Evolutionary conservation across 2,113 vertebrate species (phyloP), one percentile per base, ranked within the genome.

Genomic region (Myiozetetes cayanensis): DNA sequence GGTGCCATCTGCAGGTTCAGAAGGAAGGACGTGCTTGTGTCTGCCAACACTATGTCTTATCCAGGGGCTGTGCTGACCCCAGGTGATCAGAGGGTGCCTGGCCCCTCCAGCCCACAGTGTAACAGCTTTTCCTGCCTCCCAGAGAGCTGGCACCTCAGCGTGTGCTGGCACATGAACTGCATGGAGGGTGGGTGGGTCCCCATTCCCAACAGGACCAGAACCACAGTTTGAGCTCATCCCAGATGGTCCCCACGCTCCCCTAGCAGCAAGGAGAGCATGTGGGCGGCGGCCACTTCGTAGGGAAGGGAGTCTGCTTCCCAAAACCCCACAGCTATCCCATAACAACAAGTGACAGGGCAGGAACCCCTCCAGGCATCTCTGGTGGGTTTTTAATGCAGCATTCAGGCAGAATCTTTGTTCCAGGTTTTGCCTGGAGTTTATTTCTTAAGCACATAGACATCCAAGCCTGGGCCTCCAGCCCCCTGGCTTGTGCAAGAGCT

Each of bases 361-460:
- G 93, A 96, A 89, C 85, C 80, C 93, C 89, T 96, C 80, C 90
- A 94, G 87, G 94, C 78, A 13, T 81, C 89, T 88, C 72, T 67
- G 39, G 91, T 96, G 95, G 94, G 93, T 96, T 97, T 97, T 96
- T 95, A 95, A 97, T 88, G 95, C 80, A 93, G 89, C 92, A 52
- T 95, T 98, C 82, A 88, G 95, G 76, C 89, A 87, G 93, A 88
- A 97, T 95, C 73, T 96, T 97, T 94, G 96, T 94, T 96, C 94
- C 88, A 96, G 80, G 94, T 97, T 97, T 87, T 81, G 68, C 80
- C 92, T 74, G 59, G 46, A 77, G 27, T 43, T 58, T 65, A 67
- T 96, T 95, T 75, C 96, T 93, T 95, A 95, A 97, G 90, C 65
- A 80, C 65, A 86, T 56, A 89, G 90, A 90, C 87, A 92, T 95